Percentiles rank a stretch among this genome's conserved stretches.
phyloP scores from a whole-genome alignment of 2,113 vertebrate species.

The Sebastes schlegelii region DNA sequence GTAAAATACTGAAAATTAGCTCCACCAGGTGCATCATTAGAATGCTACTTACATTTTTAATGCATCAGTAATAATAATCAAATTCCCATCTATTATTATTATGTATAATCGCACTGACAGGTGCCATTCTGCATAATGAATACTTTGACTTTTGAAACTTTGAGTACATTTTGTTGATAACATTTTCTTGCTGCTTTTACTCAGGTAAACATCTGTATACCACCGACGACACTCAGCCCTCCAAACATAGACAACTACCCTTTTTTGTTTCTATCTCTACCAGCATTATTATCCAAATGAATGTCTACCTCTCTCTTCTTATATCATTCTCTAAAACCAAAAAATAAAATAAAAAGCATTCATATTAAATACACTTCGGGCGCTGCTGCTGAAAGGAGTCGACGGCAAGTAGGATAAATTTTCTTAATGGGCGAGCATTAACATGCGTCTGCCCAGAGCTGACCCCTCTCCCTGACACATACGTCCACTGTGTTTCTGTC shows the following conservation, averaged over 20 bases:
- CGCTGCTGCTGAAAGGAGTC: slow-evolving; percentile 70
- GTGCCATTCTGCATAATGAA: neutral
- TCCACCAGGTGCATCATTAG: neutral
- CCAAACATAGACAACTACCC: neutral
- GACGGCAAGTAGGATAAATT: slow-evolving; percentile 90
- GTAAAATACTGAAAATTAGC: neutral
- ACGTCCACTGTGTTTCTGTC: slow-evolving; percentile 91
- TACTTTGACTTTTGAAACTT: neutral
- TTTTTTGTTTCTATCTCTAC: neutral
- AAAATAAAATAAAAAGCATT: neutral
- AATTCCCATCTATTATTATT: neutral
- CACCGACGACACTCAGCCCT: no score
- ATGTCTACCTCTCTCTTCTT: neutral
- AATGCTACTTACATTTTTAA: neutral
- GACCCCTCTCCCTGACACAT: slow-evolving; percentile 93
- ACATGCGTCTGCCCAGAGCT: slow-evolving; percentile 91
- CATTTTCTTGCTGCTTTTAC: neutral
- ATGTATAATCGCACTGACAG: neutral
- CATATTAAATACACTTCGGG: neutral
- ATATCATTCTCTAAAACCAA: neutral
- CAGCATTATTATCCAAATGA: neutral
- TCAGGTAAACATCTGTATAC: neutral
- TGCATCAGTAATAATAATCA: slow-evolving; percentile 7
- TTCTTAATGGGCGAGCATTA: slow-evolving; percentile 96
- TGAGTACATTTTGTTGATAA: neutral